Conservation (phyloP, 2,797 vertebrate genomes). For the Mormyrops attenuatus region DNA sequence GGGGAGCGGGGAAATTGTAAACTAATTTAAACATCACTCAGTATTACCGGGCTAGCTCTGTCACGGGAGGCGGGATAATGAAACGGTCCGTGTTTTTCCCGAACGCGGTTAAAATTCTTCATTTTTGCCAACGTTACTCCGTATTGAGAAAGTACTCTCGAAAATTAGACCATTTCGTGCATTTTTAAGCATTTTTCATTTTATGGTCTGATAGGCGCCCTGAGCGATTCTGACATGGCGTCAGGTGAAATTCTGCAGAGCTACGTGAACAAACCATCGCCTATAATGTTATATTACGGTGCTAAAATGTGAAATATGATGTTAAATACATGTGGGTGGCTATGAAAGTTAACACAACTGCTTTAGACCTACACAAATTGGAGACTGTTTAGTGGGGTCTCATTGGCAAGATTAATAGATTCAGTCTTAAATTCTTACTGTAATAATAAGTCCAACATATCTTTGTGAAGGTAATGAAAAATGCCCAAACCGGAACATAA, state of each 20-base stretch:
- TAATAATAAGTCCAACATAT: constrained; percentile 40
- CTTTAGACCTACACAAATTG: constrained; percentile 46
- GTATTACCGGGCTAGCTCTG: constrained; percentile 87
- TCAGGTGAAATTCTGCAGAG: not conserved
- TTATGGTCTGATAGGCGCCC: not conserved
- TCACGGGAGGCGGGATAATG: constrained; percentile 88
- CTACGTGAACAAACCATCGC: not conserved
- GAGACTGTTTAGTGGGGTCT: constrained; percentile 47
- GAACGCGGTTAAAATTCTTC: constrained; percentile 50
- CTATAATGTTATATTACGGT: not conserved
- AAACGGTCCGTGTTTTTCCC: constrained; percentile 63
- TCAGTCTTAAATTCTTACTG: constrained; percentile 44
- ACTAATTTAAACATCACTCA: constrained; percentile 99
- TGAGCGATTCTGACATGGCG: constrained; percentile 6
- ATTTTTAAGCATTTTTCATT: constrained; percentile 35
- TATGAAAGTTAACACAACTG: constrained; percentile 27
- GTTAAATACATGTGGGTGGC: constrained; percentile 21
- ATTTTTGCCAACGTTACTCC: constrained; percentile 37
- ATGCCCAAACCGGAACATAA: constrained; percentile 17
- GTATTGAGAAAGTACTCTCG: constrained; percentile 1
- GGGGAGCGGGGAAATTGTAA: constrained; percentile 99
- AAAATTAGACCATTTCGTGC: constrained; percentile 42
- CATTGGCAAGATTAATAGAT: constrained; percentile 45
- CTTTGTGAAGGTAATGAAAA: not conserved
- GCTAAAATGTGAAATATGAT: not conserved